phyloP scores from a whole-genome alignment of 1,140 invertebrate species.

The Eumaeus atala region DNA sequence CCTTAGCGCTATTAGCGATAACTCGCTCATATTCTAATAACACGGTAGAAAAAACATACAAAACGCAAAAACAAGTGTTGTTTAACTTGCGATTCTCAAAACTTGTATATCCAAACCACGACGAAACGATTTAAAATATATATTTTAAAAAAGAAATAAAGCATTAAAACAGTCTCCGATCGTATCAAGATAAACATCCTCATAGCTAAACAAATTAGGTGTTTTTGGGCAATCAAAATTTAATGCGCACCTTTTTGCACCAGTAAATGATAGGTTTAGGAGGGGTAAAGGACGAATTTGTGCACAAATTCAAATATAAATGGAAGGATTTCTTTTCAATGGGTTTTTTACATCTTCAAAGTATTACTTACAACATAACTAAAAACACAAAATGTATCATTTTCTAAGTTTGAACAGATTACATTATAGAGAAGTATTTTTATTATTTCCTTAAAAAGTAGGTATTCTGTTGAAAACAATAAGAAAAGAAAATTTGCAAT shows the following conservation, averaged over 20 bases:
- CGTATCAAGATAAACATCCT: constrained; percentile 1
- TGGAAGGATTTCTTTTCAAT: too few relatives aligned
- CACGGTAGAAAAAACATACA: not conserved
- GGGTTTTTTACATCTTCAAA: too few relatives aligned
- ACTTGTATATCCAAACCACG: not conserved
- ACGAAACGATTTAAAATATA: constrained; percentile 1
- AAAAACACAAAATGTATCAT: too few relatives aligned
- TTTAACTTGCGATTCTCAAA: not conserved
- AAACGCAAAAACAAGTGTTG: not conserved
- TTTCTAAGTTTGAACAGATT: too few relatives aligned
- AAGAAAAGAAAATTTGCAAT: too few relatives aligned
- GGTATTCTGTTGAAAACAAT: too few relatives aligned
- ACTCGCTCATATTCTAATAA: not conserved
- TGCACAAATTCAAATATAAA: too few relatives aligned
- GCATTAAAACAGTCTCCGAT: not conserved
- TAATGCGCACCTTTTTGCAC: constrained; percentile 6
- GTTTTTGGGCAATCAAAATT: not conserved
- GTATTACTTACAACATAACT: too few relatives aligned
- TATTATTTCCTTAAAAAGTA: too few relatives aligned
- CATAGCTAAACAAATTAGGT: constrained; percentile 2
- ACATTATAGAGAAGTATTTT: too few relatives aligned
- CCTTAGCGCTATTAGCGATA: too few relatives aligned
- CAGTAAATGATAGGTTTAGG: not conserved
- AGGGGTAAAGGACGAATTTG: too few relatives aligned
- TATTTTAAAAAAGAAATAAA: not conserved